phyloP scores from a whole-genome alignment of 1,140 invertebrate species.

The Drosophila fuyamai region DNA sequence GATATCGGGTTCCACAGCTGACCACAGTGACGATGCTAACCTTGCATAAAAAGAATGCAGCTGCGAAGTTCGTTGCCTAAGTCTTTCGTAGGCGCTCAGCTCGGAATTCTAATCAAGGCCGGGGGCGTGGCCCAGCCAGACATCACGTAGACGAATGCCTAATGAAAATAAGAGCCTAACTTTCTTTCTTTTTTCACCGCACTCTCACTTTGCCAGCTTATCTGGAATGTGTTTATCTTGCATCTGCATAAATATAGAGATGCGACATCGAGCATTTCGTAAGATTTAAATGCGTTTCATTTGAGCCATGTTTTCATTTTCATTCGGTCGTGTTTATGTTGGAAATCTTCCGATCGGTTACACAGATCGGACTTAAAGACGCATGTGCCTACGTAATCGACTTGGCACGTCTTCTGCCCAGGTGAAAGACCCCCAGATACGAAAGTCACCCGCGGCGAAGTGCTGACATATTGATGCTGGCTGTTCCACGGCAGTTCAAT shows the following conservation, averaged over 20 bases:
- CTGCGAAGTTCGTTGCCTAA: conserved; percentile 71
- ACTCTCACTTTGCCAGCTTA: conserved; percentile 65
- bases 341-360: conserved; percentile 28
- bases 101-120: conserved; percentile 56
- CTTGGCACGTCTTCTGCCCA: conserved; percentile 24
- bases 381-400: conserved; percentile 69
- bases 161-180: conserved; percentile 45
- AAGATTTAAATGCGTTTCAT: conserved; percentile 51
- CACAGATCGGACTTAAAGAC: conserved; percentile 14
- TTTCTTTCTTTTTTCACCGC: conserved; percentile 58
- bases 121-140: conserved; percentile 41
- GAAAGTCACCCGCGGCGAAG: conserved; percentile 40
- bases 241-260: conserved; percentile 63
- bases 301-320: conserved; percentile 42
- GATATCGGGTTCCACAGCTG: conserved; percentile 65
- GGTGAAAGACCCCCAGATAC: conserved; percentile 41
- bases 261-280: conserved; percentile 59
- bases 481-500: conserved; percentile 37
- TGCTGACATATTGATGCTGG: conserved; percentile 30
- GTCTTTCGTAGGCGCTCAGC: conserved; percentile 56
- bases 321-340: conserved; percentile 28
- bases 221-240: conserved; percentile 70
- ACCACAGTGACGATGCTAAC: conserved; percentile 61
- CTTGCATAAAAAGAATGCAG: conserved; percentile 66
- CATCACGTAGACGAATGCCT: conserved; percentile 26